Percentiles rank a stretch among this genome's conserved stretches.
phyloP scores from a whole-genome alignment of 2,113 vertebrate species.

The Psophia crepitans region DNA sequence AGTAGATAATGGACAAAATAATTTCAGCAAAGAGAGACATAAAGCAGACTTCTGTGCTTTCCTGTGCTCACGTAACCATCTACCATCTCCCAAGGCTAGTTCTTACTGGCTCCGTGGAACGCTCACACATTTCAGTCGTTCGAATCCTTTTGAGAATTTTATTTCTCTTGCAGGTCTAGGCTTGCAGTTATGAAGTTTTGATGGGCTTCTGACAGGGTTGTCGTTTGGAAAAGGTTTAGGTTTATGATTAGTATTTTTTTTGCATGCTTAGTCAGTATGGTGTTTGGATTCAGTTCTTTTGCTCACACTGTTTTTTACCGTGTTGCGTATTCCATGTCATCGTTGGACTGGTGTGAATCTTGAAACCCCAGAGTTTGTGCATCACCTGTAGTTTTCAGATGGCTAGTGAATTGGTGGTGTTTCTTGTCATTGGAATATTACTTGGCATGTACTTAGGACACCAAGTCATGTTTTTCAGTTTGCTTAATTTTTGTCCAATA shows the following conservation, averaged over 20 bases:
- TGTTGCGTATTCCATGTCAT: neutral
- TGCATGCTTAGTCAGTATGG: neutral
- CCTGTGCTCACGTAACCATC: too few relatives aligned
- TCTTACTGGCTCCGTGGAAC: too few relatives aligned
- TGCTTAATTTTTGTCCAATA: neutral
- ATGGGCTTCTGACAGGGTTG: conserved; percentile 63
- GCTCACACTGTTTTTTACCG: neutral
- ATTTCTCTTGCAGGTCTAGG: conserved; percentile 19
- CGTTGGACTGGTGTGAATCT: neutral
- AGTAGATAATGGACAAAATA: neutral
- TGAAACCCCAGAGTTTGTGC: neutral
- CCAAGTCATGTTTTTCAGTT: neutral
- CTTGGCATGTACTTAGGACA: neutral
- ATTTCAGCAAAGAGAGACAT: neutral
- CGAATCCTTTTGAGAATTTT: too few relatives aligned
- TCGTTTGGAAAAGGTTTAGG: conserved; percentile 51
- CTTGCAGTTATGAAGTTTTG: conserved; percentile 64
- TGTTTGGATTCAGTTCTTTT: conserved; percentile 26
- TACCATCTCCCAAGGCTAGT: too few relatives aligned
- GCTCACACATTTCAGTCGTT: too few relatives aligned
- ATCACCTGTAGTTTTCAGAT: neutral
- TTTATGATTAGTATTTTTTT: conserved; percentile 41
- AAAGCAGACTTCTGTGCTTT: neutral
- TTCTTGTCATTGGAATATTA: neutral
- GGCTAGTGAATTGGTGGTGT: neutral